Evolutionary conservation across 2,888 invertebrate species (phyloP).

Genomic region (Amitus sp.): DNA sequence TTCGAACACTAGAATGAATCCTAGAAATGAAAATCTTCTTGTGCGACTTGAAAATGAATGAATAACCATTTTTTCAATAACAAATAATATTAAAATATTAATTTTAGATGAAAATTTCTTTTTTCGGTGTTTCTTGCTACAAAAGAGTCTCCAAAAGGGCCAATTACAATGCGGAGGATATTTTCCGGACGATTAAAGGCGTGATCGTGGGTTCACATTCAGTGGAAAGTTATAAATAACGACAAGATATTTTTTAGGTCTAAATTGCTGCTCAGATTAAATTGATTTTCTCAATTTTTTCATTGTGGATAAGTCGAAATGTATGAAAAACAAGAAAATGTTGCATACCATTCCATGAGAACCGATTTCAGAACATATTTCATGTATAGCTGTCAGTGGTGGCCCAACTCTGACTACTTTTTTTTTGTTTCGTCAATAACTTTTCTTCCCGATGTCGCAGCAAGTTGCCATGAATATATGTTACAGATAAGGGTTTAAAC

Average conservation of each 20-base stretch:
- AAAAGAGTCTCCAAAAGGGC: constrained; percentile 7
- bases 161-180: constrained; percentile 1
- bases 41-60: not conserved
- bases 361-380: not conserved
- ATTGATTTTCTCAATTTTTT: not conserved
- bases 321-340: not conserved
- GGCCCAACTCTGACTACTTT: not conserved
- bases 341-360: not conserved
- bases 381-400: not conserved
- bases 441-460: too few relatives aligned
- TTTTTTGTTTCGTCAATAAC: not conserved
- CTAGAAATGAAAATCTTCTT: not conserved
- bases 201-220: not conserved
- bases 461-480: too few relatives aligned
- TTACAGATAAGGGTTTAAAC: too few relatives aligned
- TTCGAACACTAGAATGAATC: not conserved
- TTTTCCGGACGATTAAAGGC: not conserved
- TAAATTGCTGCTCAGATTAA: not conserved
- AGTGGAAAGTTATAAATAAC: too few relatives aligned
- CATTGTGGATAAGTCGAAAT: not conserved
- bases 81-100: not conserved
- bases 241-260: not conserved
- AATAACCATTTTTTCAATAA: not conserved
- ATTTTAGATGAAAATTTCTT: constrained; percentile 2
- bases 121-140: constrained; percentile 8